Conservation (phyloP, 2,113 vertebrate genomes). For the Rhizomys pruinosus region DNA sequence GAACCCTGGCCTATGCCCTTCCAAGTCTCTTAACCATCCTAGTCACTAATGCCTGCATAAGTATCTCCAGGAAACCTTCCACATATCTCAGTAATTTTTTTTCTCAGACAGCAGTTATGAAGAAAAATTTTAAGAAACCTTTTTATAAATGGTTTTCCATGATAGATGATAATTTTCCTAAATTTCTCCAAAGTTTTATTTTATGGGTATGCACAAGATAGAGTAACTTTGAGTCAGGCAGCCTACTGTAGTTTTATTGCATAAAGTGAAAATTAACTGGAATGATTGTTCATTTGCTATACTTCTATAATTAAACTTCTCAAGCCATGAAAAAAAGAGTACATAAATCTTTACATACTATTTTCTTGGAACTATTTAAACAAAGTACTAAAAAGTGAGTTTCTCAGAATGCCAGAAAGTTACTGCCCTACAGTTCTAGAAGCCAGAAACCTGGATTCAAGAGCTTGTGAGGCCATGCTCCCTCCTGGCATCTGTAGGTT, state of each 20-base stretch:
- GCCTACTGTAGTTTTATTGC: slow-evolving; percentile 46
- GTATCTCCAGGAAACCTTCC: neutral
- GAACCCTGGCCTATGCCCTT: neutral
- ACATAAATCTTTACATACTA: fast-evolving
- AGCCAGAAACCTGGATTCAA: neutral
- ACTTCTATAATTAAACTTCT: slow-evolving; percentile 62
- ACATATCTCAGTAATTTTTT: neutral
- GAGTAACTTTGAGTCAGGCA: slow-evolving; percentile 36
- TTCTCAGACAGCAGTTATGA: neutral
- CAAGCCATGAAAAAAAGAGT: slow-evolving; percentile 69
- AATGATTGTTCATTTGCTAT: slow-evolving; percentile 64
- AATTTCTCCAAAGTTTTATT: slow-evolving; percentile 40
- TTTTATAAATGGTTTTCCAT: slow-evolving; percentile 3
- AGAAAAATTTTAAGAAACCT: slow-evolving; percentile 22
- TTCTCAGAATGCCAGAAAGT: neutral
- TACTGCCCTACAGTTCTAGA: neutral
- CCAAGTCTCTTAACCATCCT: neutral
- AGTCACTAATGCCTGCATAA: neutral
- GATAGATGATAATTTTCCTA: neutral
- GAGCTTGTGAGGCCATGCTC: fast-evolving
- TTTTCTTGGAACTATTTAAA: neutral
- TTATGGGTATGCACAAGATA: slow-evolving; percentile 10
- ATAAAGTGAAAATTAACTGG: slow-evolving; percentile 77
- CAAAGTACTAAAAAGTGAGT: neutral
- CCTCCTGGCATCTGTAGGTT: neutral